Conservation (phyloP, 2,797 vertebrate species). For the Tapirus indicus region DNA sequence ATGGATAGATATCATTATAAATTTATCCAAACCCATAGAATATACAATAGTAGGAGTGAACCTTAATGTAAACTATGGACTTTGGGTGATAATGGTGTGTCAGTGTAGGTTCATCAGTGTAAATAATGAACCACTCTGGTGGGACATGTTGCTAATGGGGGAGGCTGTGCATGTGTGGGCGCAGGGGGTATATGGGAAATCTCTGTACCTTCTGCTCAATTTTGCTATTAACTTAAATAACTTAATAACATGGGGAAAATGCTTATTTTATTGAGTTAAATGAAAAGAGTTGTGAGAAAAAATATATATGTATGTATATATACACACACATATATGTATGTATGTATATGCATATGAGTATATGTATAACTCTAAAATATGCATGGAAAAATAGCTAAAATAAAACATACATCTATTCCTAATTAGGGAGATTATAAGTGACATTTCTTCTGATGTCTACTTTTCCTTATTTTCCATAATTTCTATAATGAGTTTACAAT, state of each 20-base stretch:
- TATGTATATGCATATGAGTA: not conserved
- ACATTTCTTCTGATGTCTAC: not conserved
- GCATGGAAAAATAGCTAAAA: not conserved
- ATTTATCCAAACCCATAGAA: not conserved
- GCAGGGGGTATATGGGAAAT: not conserved
- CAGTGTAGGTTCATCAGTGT: not conserved
- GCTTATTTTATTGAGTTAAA: not conserved
- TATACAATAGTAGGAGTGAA: not conserved
- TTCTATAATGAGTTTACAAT: not conserved
- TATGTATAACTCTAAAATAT: not conserved
- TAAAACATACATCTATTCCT: not conserved
- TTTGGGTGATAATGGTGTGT: not conserved
- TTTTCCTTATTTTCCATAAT: not conserved
- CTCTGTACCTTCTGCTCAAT: too few species aligned
- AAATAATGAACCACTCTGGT: not conserved
- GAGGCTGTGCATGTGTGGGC: not conserved
- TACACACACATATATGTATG: not conserved
- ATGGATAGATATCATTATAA: not conserved
- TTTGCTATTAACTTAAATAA: not conserved
- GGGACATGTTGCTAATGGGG: not conserved
- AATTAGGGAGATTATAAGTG: not conserved
- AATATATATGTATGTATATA: too few species aligned
- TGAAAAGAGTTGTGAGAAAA: not conserved
- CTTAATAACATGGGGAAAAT: not conserved
- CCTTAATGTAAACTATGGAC: not conserved